Evolutionary conservation across 1,140 invertebrate genomes (phyloP), one percentile per base, ranked within the genome.

Genomic region (Epicauta chinensis): DNA sequence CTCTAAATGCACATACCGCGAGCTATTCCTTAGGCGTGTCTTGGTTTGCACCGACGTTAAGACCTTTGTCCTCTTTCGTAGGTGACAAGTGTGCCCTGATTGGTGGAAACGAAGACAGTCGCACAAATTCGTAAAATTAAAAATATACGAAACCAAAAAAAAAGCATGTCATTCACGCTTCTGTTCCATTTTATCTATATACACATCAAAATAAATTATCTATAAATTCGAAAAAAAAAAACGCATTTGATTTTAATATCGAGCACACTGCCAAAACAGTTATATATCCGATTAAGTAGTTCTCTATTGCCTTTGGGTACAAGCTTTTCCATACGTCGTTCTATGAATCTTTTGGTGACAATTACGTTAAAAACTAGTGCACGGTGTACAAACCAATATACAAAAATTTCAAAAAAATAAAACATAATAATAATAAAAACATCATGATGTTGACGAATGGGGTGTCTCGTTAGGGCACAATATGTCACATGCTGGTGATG

Each of bases 401-500:
- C 23, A 23, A 23, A 23, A 23, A 23, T 23, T 5, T 23, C 23
- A 23, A 23, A 5, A 23, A 5, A 23, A 23, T 5, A 23, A 23
- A 23, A 23, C 23, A 23, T 23, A 23, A 23, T 23, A 5, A 2
- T 1, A 23, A 23, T 5, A 23, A 23, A 23, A 23, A 23, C 23
- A 23, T 7, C 23, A 23, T 23, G 23, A 23, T 23, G 23, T 23
- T 23, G 23, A 23, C 23, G 23, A 23, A 23, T 23, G 23, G 23
- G 23, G 23, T 23, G 23, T 23, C 23, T 58, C 57, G 58, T 37
- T 77, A 90, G 89, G 89, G 79, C 89, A 92, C 79, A 91, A 91
- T 78, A 80, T 91, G 80, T 89, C 89, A 62, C 86, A 90, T 71
- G 85, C 81, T 58, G 23, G 23, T 23, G 91, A 93, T 69, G 87